Base-by-base conservation (phyloP, 2,888 invertebrate species). In the Drosophila meridiana region DNA sequence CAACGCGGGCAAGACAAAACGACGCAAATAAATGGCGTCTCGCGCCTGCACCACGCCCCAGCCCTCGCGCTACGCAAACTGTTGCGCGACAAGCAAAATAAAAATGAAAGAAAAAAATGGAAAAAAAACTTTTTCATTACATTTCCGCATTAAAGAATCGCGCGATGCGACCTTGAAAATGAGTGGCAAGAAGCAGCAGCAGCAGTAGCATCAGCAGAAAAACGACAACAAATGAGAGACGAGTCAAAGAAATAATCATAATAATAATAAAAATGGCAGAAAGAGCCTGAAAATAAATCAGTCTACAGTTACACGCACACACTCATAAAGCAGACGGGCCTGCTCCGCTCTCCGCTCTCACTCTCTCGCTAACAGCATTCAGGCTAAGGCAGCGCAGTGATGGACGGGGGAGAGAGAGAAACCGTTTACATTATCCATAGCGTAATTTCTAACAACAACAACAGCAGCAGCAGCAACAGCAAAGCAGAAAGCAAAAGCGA, bases 251-350 rank as follows among this genome's bases (percentile, higher is more conserved):
- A 89, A 88, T 86, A 88, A 88, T 88, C 82, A 84, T 86, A 83
- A 87, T 87, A 87, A 84, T 87, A 87, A 86, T 87, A 82, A 83
- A 85, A 89, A 79, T 89, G 81, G 76, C 83, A 78, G 74, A 73
- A 78, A 84, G 89, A 73, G 83, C 87, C 71, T 69, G 78, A 71
- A 85, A 90, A 88, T 90, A 86, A 90, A 89, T 86, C 89, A 90
- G 90, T 90, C 89, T 90, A 66, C 84, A 78, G 63, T 58, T 50
- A 45, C 63, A 73, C 73, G 48, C 64, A 40, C 62, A 56, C 48
- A 48, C 52, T 28, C 30, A 42, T 32, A 36, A 20, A n/a, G 32
- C 60, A 47, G 36, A 42, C 26, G 7, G 43, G 28, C 30, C 2
- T 60, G 11, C n/a, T 52, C 20, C 30, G n/a, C 38, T 4, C 40